These are phyloP conservation scores for Eustalomyia histrio DNA, from an alignment of 2,888 invertebrate genomes.

Conservation along the genomic window DNA sequence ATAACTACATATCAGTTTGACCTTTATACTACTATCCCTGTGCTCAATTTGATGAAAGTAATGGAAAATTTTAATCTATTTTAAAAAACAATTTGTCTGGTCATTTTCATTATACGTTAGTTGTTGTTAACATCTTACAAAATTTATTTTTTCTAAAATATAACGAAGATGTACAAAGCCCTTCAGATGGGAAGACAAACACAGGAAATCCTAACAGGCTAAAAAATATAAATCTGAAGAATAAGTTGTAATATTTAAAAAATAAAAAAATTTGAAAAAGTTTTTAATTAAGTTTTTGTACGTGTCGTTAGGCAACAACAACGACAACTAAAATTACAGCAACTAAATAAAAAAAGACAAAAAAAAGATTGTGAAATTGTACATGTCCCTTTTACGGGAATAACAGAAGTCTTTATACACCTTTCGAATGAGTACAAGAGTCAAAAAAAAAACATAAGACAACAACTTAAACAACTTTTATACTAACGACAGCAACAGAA, in stretches of 20 bases:
- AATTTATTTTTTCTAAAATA: slow-evolving; percentile 7
- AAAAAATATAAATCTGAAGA: slow-evolving; percentile 32
- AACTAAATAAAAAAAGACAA: slow-evolving; percentile 1
- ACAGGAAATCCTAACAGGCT: slow-evolving; percentile 10
- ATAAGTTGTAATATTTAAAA: slow-evolving; percentile 64
- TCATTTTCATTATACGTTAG: not conserved
- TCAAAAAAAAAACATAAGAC: slow-evolving; percentile 6
- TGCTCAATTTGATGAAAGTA: no score
- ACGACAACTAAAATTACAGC: slow-evolving; percentile 58
- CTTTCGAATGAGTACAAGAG: slow-evolving; percentile 19
- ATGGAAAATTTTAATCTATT: not conserved
- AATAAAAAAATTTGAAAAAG: slow-evolving; percentile 68
- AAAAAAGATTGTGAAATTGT: slow-evolving; percentile 26
- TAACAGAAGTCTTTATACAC: slow-evolving; percentile 35
- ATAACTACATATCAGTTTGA: no score
- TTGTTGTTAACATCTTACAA: not conserved
- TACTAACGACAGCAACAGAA: slow-evolving; percentile 17
- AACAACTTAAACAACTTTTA: slow-evolving; percentile 45
- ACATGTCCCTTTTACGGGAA: slow-evolving; percentile 34
- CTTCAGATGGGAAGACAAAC: not conserved
- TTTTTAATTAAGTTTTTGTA: slow-evolving; percentile 74
- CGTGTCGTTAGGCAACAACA: slow-evolving; percentile 68
- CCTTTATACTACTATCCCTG: no score
- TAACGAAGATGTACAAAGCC: no score
- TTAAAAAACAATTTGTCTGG: slow-evolving; percentile 4